Evolutionary conservation across 2,113 vertebrate genomes (phyloP).

Genomic region (Sus scrofa): DNA sequence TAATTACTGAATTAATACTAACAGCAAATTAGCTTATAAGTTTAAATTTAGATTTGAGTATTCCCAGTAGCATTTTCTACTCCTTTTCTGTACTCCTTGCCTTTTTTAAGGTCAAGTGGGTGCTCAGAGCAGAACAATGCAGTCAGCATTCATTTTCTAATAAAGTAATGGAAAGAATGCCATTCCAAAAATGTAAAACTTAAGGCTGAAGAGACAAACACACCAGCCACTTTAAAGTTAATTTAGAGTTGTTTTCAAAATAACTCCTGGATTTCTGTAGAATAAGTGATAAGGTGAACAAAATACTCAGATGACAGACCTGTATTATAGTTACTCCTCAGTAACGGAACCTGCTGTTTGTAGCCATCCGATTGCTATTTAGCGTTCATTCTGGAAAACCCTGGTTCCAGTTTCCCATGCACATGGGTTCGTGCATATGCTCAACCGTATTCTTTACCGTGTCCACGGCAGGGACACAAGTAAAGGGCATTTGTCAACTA

Average conservation of each 20-base stretch:
- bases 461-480: not conserved
- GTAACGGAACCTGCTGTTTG: not conserved
- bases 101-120: not conserved
- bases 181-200: not conserved
- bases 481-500: not conserved
- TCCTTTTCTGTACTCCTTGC: not conserved
- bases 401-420: not conserved
- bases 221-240: not conserved
- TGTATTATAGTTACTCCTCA: not conserved
- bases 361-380: not conserved
- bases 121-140: not conserved
- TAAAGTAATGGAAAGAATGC: not conserved
- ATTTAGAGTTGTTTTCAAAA: conserved; percentile 10
- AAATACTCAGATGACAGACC: not conserved
- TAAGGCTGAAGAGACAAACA: not conserved
- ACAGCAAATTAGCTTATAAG: not conserved
- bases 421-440: not conserved
- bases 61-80: not conserved
- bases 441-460: not conserved
- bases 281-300: not conserved
- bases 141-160: not conserved
- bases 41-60: not conserved
- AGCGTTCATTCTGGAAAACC: not conserved
- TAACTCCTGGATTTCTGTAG: not conserved
- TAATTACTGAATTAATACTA: not conserved